Evolutionary conservation across 2,888 invertebrate genomes (phyloP), one percentile per base, ranked within the genome.

Genomic region (Chouioia cunea): DNA sequence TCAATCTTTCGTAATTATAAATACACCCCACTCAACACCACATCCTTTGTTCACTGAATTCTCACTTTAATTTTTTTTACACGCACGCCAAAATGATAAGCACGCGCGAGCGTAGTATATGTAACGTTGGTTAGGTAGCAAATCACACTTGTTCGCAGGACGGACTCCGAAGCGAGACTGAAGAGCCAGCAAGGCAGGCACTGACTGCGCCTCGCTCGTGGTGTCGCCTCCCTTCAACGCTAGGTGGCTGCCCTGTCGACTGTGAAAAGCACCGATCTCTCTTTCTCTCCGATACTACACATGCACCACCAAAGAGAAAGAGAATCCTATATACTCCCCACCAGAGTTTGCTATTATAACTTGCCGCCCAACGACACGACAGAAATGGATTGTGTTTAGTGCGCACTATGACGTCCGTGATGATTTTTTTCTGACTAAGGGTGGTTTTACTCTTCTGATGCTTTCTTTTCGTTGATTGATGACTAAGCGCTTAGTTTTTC

Each of bases 151-250:
- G 72, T 71, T 75, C 62, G 75, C 77, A 73, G 73, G 73, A 71
- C 79, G 80, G 79, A 77, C 79, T 79, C 79, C 78, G 73, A 80
- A 77, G 80, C 80, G 78, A 79, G 76, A 82, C 83, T 83, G 79
- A 70, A 58, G n/a, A 36, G 36, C 36, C 12, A 23, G 52, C 70
- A 73, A 73, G 71, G 74, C 57, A 74, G 68, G 48, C 50, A 48
- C 57, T 50, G 58, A 16, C 52, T 44, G 50, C 46, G 46, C 48
- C 53, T 50, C 50, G 50, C 62, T 57, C 53, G 44, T 20, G 47
- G 50, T 6, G 20, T 22, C 20, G 14, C 20, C 14, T 53, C 18
- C 46, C 58, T 12, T 36, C 36, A 12, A 36, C 36, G 36, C 36
- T 36, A 36, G 58, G 58, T 22, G 44, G 53, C 47, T n/a, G 64